Base-by-base conservation (phyloP, 2,888 invertebrate genomes). In the Cheilosia soror region DNA sequence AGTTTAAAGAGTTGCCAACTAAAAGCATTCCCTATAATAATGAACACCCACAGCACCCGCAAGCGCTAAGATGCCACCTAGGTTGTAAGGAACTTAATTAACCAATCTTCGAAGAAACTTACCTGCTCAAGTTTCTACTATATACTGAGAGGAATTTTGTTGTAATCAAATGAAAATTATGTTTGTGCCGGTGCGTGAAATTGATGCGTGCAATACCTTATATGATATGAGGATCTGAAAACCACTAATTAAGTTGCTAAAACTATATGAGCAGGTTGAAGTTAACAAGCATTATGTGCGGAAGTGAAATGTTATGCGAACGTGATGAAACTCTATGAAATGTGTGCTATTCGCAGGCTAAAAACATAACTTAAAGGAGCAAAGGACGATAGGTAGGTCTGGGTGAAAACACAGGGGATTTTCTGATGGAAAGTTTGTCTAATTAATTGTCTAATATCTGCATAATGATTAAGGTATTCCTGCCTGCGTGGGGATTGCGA, bases 151-250 rank as follows among this genome's bases (percentile, higher is more conserved):
- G n/a, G 33, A 63, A 63, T 40, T 44, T 63, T n/a, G 31, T 33
- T 44, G 31, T 73, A 73, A 73, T 63, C 53, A 63, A 73, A 73
- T 73, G 73, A 63, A 37, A 73, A 55, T 63, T 55, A 73, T 73
- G 53, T 73, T 73, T 63, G 73, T 73, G 20, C 20, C 20, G 20
- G 20, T 20, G 73, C 53, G 73, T 73, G 55, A 73, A 73, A 53
- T 53, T 73, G 33, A 73, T 53, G 73, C 73, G 53, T 73, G 73
- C 53, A 44, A 31, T 55, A 53, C 42, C 42, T 62, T 55, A 44
- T 63, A 73, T 55, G 73, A 63, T 63, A 73, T 11, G 15, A 44
- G 53, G 31, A 55, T 60, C 53, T 44, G 6, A 29, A 63, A 73
- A 63, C 73, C 63, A 40, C 73, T 73, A 73, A 73, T 73, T 63